Evolutionary conservation across 2,113 vertebrate genomes (phyloP).

Genomic region (Anguilla rostrata): DNA sequence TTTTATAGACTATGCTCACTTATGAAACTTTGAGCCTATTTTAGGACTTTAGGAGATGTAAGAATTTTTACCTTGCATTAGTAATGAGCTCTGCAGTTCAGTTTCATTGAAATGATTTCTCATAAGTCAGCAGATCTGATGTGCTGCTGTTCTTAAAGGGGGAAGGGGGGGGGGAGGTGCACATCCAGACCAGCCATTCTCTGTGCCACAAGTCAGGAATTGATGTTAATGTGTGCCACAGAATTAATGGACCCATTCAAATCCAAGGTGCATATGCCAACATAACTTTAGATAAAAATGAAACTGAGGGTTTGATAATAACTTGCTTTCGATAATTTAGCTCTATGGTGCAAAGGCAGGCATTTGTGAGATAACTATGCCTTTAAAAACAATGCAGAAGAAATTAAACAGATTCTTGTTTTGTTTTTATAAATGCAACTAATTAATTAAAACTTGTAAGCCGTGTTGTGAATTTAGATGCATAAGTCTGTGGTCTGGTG

Average conservation of each 20-base stretch:
- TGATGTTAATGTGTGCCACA: neutral
- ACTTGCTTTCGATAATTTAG: neutral
- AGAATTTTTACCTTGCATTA: too few relatives aligned
- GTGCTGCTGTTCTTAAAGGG: neutral
- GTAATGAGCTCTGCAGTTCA: too few relatives aligned
- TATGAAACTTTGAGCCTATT: too few relatives aligned
- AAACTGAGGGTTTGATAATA: too few relatives aligned
- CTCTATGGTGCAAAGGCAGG: neutral
- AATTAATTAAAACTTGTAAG: neutral
- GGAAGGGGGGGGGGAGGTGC: too few relatives aligned
- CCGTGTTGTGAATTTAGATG: neutral
- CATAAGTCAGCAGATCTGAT: neutral
- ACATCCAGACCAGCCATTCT: neutral
- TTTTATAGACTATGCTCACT: too few relatives aligned
- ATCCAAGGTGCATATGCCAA: neutral
- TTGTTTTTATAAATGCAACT: neutral
- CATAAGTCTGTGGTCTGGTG: neutral
- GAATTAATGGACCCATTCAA: neutral
- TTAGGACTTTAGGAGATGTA: too few relatives aligned
- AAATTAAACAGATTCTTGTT: neutral
- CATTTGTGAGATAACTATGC: neutral
- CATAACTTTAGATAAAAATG: neutral
- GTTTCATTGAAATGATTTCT: neutral
- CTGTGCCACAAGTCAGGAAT: neutral
- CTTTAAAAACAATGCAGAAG: neutral